Evolutionary conservation across 2,113 vertebrate genomes (phyloP), one percentile per base, ranked within the genome.

Genomic region (Nannospalax galili): DNA sequence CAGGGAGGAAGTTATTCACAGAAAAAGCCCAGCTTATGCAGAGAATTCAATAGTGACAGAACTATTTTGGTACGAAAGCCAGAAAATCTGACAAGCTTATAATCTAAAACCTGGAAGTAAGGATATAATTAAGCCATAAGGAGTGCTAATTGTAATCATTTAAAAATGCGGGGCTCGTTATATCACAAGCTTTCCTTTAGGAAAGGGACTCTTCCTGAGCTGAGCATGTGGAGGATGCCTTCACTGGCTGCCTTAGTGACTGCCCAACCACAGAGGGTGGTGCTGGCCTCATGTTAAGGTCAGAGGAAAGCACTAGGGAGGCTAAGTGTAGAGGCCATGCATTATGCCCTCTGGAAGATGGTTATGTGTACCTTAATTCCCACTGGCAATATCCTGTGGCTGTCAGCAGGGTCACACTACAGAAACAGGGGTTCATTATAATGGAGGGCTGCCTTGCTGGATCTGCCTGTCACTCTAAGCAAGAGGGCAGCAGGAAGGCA

Each of bases 81-180:
- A 96, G 89, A 93, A 92, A 87, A 80, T 81, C 35, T 94, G 95
- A 86, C 96, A 96, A 90, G 91, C 84, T 90, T 96, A 45, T 91
- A 94, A 90, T 96, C 58, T 94, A 92, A 96, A 96, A 95, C 84
- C 79, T 97, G 70, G 91, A 96, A 74, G 84, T 62, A 91, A 94
- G 94, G 82, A 96, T 93, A 95, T 95, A 95, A 95, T 93, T 85
- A 94, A 97, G 74, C 88, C 90, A 93, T 81, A 87, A 95, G 78
- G 84, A 96, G 95, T 64, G 56, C 82, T 95, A 96, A 65, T 40
- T 93, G 85, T 48, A 64, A 95, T 87, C 90, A 96, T 94, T 88
- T 91, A 84, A 86, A 96, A 91, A 92, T 26, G 88, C 30, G 42
- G 84, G 93, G 87, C 88, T 64, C 40, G 42, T 73, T 85, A 90